Evolutionary conservation across 2,888 invertebrate genomes (phyloP), one percentile per base, ranked within the genome.

Genomic region (Drepanosiphum platanoidis): DNA sequence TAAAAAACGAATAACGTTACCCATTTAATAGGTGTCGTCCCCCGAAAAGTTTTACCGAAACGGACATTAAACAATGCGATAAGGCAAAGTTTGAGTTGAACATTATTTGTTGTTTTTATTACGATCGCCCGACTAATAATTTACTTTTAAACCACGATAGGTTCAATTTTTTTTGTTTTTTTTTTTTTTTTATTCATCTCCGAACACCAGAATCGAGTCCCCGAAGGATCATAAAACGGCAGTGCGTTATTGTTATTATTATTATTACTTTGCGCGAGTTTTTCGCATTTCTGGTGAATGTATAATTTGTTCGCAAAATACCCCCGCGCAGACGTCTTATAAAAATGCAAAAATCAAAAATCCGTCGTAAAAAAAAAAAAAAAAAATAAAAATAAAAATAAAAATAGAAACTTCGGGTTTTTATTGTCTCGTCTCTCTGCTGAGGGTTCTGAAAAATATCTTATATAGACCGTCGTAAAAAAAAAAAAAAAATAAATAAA

Each of bases 261-360:
- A 30, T 72, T 74, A 68, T 79, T 68, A 68, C 66, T 46, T 79
- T 79, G 8, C 13, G 61, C 22, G 66, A 68, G 66, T 79, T 66
- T 70, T 80, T 70, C 36, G n/a, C 27, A 22, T 80, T 80, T 68
- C 34, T 52, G 52, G 46, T 70, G 68, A 80, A 70, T 71, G 58
- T 71, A 81, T 81, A 81, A 71, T 58, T 71, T 58, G 34, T 81
- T 39, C 11, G 11, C 18, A 46, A 46, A 78, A 80, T 80, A 61
- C 8, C 42, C 8, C 42, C 36, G 36, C 27, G 70, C 80, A 36
- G 80, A 70, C 58, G 81, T 81, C 71, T 75, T 77, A 74, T 66
- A 64, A 77, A 71, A 72, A 84, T 84, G 75, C 46, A 84, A 84
- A 84, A 84, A 84, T 84, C 75, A 77, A 84, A 83, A 68, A 84